Evolutionary conservation across 1,140 invertebrate genomes (phyloP), one percentile per base, ranked within the genome.

Genomic region (Sarcophaga peregrina): DNA sequence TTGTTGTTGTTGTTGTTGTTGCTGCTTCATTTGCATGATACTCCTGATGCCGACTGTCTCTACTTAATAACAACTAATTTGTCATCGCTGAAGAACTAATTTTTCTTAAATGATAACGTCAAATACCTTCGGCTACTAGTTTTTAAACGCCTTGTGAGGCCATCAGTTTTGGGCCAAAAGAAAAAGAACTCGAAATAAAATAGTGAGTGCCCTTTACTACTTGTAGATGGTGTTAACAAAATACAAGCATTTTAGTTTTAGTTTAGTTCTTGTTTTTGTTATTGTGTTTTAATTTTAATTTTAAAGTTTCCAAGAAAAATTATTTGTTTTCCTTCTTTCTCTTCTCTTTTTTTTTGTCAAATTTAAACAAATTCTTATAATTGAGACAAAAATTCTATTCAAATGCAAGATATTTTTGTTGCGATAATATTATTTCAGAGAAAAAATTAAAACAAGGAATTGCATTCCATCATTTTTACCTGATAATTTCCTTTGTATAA

Each of bases 21-120:
- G 62, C 6, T 72, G n/a, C 8, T 20, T 50, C 48, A 78, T 78
- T 50, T 48, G 47, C 75, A 50, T 78, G 74, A 74, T 74, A 45
- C 25, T 74, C 5, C 4, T 50, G 47, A 17, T 48, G 68, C 17
- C 20, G 73, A 45, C 15, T 46, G 74, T 50, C 37, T 78, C 83
- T 73, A 72, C 78, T 83, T 81, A 83, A 83, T 83, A 83, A 73
- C 62, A 80, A 81, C 78, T 83, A 83, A 83, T 83, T 83, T 83
- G 83, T 83, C 83, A 83, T 83, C 68, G 83, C 81, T 83, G 78
- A 83, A 83, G 83, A 83, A 80, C 83, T 83, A 83, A 83, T 83
- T 83, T 83, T 83, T 83, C 83, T 83, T 83, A 83, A 83, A 47
- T 81, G 83, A 83, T 83, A 83, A 73, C 78, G 83, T 83, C 83